Base-by-base conservation (phyloP, 1,140 invertebrate genomes). In the Oreohelix idahoensis region DNA sequence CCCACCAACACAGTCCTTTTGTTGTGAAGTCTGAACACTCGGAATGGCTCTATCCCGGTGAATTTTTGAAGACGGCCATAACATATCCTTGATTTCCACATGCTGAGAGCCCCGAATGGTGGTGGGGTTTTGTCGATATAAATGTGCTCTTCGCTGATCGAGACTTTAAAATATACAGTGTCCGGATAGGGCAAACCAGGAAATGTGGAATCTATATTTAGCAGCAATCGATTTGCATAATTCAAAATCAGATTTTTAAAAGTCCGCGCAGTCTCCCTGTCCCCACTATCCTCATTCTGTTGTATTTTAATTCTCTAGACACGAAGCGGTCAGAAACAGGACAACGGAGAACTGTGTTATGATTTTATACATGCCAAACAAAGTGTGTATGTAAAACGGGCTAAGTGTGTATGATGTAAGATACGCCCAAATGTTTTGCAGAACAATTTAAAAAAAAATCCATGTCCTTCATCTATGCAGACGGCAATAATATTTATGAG, bases 171-270 rank as follows among this genome's bases (percentile, higher is more conserved):
- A 23, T 15, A n/a, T 2, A 20, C 10, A 15, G 53, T 58, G 53
- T n/a, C 53, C 23, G n/a, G 63, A 32, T 32, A 35, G 29, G 17
- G 29, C 4, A 5, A 23, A 32, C 8, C 29, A 11, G 63, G 63
- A 32, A 66, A 66, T 66, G 32, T 66, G 29, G 20, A 66, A 1
- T 29, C 63, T 66, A 66, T 32, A 66, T 66, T 66, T 66, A 66
- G 63, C 29, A 32, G 32, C 63, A 66, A 66, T 66, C 63, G 63
- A 66, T 66, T 32, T 29, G 17, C 63, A 66, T 66, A 66, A 66
- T 66, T 66, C 29, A 32, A 66, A 32, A 66, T 8, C 29, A 66
- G 29, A 58, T 15, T 15, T 58, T 11, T 11, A 58, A 74, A 74
- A 74, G 32, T 36, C 10, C 5, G 17, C 32, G 69, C 69, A 35